Evolutionary conservation across 1,140 invertebrate genomes (phyloP), one percentile per base, ranked within the genome.

Genomic region (Globodera ellingtonae): DNA sequence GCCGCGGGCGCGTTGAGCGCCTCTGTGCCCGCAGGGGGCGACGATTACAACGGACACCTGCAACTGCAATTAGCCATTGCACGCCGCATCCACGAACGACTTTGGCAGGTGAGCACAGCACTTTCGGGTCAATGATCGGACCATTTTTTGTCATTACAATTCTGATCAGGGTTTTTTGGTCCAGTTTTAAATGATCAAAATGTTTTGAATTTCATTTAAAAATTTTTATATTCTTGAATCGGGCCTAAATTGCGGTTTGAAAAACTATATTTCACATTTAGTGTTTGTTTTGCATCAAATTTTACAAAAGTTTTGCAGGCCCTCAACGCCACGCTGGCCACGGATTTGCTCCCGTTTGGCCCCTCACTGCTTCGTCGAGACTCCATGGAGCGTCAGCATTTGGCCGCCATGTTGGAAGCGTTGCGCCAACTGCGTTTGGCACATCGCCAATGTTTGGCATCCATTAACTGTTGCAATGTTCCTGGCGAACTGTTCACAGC

Each of bases 1-100:
- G 75, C 75, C 48, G 65, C 75, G 10, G 75, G 75, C 24, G 59
- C 67, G 46, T 3, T 70, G 24, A 44, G 35, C 67, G 67, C 67
- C 67, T 70, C 67, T 3, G 35, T 21, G 66, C 66, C n/a, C 66
- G 66, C 6, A 6, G 18, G 21, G 21, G 10, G 35, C 67, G 67
- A 35, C 21, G 67, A 70, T 10, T 0, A 10, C 35, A 70, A 15
- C 66, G 35, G 66, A 8, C n/a, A 44, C 67, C 13, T 35, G 35
- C 35, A n/a, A 44, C 24, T 70, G 67, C 67, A 70, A n/a, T 47
- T 44, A n/a, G 67, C 67, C 67, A 70, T 70, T 18, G 67, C 67
- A 18, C 67, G 67, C 1, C 24, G 67, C 24, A 70, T 70, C 18
- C 67, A 70, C 46, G 67, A 70, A 13, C 21, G 67, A 70, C 67